Conservation (phyloP, 2,888 invertebrate species). For the Parnassius glacialis region DNA sequence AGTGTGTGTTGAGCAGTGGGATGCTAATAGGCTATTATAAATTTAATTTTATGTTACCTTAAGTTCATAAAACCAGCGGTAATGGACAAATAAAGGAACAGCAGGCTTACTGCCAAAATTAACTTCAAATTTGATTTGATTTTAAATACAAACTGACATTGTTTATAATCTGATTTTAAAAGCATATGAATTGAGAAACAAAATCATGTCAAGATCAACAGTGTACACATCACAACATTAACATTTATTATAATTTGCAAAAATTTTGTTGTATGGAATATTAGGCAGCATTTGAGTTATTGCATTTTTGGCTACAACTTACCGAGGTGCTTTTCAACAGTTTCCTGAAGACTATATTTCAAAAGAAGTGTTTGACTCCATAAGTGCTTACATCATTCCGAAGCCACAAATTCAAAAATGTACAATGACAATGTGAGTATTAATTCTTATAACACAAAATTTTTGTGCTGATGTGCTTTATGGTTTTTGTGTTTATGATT, state of each 20-base stretch:
- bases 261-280: too few relatives aligned
- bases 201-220: too few relatives aligned
- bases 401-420: slow-evolving; percentile 95
- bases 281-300: too few relatives aligned
- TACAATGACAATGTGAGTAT: slow-evolving; percentile 92
- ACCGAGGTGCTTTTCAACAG: slow-evolving; percentile 56
- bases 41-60: too few relatives aligned
- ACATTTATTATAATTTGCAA: too few relatives aligned
- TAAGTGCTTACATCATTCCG: slow-evolving; percentile 97
- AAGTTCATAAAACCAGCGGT: too few relatives aligned
- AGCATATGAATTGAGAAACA: neutral
- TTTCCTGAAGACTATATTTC: slow-evolving; percentile 95
- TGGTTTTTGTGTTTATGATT: neutral
- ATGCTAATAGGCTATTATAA: too few relatives aligned
- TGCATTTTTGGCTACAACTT: slow-evolving; percentile 1
- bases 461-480: neutral
- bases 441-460: slow-evolving; percentile 2
- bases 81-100: too few relatives aligned
- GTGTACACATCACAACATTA: too few relatives aligned
- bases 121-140: slow-evolving; percentile 7
- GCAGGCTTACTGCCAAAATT: too few relatives aligned
- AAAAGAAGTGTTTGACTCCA: slow-evolving; percentile 95
- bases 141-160: neutral
- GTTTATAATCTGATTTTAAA: slow-evolving; percentile 3
- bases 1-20: too few relatives aligned